These are phyloP conservation scores for Thinocorus orbignyianus DNA, from an alignment of 2,113 vertebrate species.

Conservation along the genomic window DNA sequence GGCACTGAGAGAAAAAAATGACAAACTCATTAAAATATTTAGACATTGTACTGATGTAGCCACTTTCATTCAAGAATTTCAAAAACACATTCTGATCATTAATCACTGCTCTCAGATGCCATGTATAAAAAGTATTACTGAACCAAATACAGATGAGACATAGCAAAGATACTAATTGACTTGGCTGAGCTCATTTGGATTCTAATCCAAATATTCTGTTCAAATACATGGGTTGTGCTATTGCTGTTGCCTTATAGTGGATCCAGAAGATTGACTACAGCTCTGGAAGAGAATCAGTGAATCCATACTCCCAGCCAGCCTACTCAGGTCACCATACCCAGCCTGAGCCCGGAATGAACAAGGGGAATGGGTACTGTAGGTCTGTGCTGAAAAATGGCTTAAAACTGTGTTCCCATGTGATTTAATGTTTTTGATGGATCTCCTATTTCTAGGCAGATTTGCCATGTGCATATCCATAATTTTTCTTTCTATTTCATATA, in stretches of 20 bases:
- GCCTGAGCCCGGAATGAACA: neutral
- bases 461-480: neutral
- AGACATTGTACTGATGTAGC: neutral
- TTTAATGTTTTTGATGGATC: neutral
- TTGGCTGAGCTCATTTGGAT: neutral
- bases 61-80: constrained; percentile 14
- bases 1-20: neutral
- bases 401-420: neutral
- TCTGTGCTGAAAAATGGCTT: neutral
- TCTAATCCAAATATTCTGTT: neutral
- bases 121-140: neutral
- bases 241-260: neutral
- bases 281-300: neutral
- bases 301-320: neutral
- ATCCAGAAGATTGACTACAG: neutral
- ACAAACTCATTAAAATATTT: constrained; percentile 13
- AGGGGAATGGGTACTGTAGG: neutral
- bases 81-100: constrained; percentile 11
- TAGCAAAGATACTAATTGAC: neutral
- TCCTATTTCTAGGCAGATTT: neutral
- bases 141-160: constrained; percentile 22
- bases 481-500: neutral
- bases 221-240: neutral
- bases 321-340: neutral
- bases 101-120: neutral